These are phyloP conservation scores for Lepidurus packardi DNA, from an alignment of 1,140 invertebrate species.

Conservation along the genomic window DNA sequence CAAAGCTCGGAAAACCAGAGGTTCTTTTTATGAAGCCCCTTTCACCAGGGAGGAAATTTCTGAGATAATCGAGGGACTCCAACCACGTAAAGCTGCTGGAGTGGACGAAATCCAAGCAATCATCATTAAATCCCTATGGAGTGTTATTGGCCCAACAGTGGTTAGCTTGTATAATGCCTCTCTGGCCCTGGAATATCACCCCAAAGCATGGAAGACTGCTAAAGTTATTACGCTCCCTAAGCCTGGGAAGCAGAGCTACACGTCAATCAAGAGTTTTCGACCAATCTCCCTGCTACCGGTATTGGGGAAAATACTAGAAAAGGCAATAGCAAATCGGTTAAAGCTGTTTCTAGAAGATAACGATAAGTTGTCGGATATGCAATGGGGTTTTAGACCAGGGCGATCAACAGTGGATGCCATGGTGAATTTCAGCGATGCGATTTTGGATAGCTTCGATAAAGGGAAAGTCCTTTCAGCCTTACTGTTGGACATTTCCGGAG, in stretches of 20 bases:
- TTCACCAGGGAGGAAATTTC: constrained; percentile 25
- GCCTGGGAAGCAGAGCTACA: constrained; percentile 7
- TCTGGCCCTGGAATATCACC: background rate
- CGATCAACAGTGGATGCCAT: constrained; percentile 11
- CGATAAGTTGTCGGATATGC: background rate
- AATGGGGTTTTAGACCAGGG: constrained; percentile 16
- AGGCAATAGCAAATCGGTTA: background rate
- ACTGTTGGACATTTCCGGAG: background rate
- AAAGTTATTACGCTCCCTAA: constrained; percentile 23
- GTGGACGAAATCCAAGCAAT: constrained; percentile 12
- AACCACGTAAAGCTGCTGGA: constrained; percentile 25
- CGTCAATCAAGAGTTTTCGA: background rate
- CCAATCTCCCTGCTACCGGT: constrained; percentile 20
- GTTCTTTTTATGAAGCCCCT: background rate
- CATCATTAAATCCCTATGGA: background rate
- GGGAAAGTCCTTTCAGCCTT: constrained; percentile 23
- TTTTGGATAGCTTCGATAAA: constrained; percentile 11
- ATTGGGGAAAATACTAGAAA: constrained; percentile 26
- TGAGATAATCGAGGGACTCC: background rate
- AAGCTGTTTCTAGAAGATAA: background rate
- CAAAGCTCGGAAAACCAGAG: too few relatives aligned
- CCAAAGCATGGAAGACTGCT: constrained; percentile 22
- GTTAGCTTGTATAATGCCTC: background rate
- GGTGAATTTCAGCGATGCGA: background rate
- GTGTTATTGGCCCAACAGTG: background rate